A percentile compares a stretch with the other conserved stretches of the same genome.
phyloP scores from a whole-genome alignment of 2,113 vertebrate genomes.

The cattle (Bos taurus) region ARS-UCD2.0 NC_037356.1:14381001-14381500 shows the following conservation, averaged over 20 bases:
- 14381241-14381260: background rate
- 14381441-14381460: background rate
- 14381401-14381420: background rate
- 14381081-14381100: background rate
- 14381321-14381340: background rate
- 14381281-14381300: background rate
- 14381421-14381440: background rate
- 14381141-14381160: background rate
- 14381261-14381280: background rate
- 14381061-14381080: too few species aligned
- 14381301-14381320: background rate
- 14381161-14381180: background rate
- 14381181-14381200: background rate
- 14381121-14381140: background rate
- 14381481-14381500: background rate
- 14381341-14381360: background rate
- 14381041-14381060: too few species aligned
- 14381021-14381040: too few species aligned
- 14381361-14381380: background rate
- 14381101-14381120: background rate
- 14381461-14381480: background rate
- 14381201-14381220: background rate
- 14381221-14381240: background rate
- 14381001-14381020: too few species aligned
- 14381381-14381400: background rate